Evolutionary conservation across 2,797 vertebrate genomes (phyloP), one percentile per base, ranked within the genome.

Genomic region (Borostomias antarcticus): DNA sequence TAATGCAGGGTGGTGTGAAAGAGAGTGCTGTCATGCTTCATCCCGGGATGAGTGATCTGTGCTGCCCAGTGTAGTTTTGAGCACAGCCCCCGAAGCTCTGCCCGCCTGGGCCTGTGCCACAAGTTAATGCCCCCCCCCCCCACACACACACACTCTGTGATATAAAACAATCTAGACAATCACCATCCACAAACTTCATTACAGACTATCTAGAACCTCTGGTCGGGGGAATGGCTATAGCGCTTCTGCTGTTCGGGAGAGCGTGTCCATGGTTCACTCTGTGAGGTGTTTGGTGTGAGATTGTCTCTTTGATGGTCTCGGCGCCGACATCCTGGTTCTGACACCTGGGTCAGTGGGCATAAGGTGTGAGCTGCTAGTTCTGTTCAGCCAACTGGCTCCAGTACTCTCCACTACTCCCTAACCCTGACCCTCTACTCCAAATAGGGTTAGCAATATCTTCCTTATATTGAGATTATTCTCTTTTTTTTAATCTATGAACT

Each of bases 1-100:
- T 74, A 80, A 82, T 70, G 80, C 72, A 67, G 64, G 59, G 71
- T 45, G 17, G 83, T 82, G 84, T 81, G 84, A 86, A 86, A 82
- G 66, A 62, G 58, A 48, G 58, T 47, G 3, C 1, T 76, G 83
- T 70, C 62, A 57, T 69, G 70, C 30, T 35, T 8, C 1, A 52
- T 72, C 77, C 61, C 76, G 51, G 73, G 69, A 63, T 77, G 82
- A 81, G 84, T 32, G 52, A 30, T 37, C 69, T 77, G 10, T 82
- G 83, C 62, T 57, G 62, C 71, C 66, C 73, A 70, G 58, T 68
- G 62, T 40, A 67, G 74, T 75, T 76, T 54, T 45, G 63, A 15
- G 35, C 35, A 11, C 5, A 8, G 21, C 33, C 75, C 73, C 73
- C 66, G 74, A 73, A 77, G 37, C 4, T 75, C 61, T 68, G 67